Evolutionary conservation across 2,113 vertebrate genomes (phyloP), one percentile per base, ranked within the genome.

Genomic region (Hippocampus barbouri): DNA sequence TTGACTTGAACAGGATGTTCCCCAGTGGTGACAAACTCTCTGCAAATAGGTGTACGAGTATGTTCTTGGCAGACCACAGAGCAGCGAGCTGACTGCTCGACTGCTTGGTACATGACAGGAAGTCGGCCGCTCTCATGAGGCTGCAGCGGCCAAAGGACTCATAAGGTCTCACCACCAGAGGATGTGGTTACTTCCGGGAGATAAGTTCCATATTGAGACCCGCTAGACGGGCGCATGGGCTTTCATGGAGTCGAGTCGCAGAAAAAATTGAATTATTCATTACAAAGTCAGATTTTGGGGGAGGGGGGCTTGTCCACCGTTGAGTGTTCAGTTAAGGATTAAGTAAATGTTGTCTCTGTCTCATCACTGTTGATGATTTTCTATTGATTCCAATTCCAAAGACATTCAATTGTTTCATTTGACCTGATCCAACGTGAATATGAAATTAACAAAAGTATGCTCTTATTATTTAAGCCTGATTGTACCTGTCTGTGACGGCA

Each of bases 101-200:
- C 71, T 77, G 70, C 51, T 76, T 77, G 74, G 85, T 75, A 60
- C 86, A 81, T 78, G 80, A 56, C 90, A 86, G 89, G 90, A 89
- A 86, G 86, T 86, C 69, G 64, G 70, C 43, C 38, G 49, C 74
- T 81, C 87, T 89, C 83, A 64, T 54, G 82, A 81, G 86, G 47
- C 51, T 81, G 72, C 60, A 73, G 80, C 76, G 61, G 76, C 71
- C 18, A 69, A 68, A 40, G 34, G 83, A 77, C 81, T 80, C 75
- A 53, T 64, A 75, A 40, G 80, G 76, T 84, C 69, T 75, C 68
- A 72, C 72, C 75, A 68, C 81, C 69, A 76, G 83, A 85, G 88
- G 86, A 91, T 92, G 88, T 84, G 85, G 86, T 90, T 53, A 73
- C 85, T 93, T 93, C 93, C 91, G 92, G 87, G 73, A 80, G 74